Conservation (phyloP, 2,797 vertebrate species). For the Luscinia luscinia region DNA sequence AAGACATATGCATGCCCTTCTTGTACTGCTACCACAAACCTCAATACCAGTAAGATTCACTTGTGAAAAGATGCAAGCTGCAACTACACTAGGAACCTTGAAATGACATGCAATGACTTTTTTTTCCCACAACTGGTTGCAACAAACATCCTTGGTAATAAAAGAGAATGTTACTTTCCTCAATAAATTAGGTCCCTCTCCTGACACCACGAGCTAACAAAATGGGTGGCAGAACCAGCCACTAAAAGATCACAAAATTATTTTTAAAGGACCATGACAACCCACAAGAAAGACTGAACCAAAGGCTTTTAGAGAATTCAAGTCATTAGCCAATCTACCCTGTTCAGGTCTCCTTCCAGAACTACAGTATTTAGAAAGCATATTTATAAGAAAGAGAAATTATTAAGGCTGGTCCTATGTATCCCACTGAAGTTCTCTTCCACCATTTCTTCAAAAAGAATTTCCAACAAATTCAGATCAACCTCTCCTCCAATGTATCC, state of each 20-base stretch:
- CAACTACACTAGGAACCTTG: neutral
- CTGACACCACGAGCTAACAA: neutral
- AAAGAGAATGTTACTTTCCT: neutral
- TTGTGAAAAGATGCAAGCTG: neutral
- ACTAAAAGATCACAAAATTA: neutral
- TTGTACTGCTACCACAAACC: neutral
- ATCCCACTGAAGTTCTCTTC: neutral
- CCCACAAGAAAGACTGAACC: neutral
- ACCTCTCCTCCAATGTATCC: neutral
- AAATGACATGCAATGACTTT: neutral
- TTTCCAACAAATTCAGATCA: neutral
- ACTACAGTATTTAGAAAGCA: neutral
- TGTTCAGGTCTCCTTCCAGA: neutral
- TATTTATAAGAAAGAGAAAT: neutral
- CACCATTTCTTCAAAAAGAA: neutral
- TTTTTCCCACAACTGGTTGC: neutral
- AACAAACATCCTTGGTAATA: neutral
- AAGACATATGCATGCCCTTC: fast-evolving
- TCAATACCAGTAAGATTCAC: neutral
- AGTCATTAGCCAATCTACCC: neutral
- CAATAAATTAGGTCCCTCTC: neutral
- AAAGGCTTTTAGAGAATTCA: neutral
- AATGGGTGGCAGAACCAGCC: neutral
- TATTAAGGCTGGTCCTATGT: neutral
- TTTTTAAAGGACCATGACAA: neutral